These are phyloP conservation scores for Chelonus insularis DNA, from an alignment of 1,140 invertebrate species.

Conservation along the genomic window DNA sequence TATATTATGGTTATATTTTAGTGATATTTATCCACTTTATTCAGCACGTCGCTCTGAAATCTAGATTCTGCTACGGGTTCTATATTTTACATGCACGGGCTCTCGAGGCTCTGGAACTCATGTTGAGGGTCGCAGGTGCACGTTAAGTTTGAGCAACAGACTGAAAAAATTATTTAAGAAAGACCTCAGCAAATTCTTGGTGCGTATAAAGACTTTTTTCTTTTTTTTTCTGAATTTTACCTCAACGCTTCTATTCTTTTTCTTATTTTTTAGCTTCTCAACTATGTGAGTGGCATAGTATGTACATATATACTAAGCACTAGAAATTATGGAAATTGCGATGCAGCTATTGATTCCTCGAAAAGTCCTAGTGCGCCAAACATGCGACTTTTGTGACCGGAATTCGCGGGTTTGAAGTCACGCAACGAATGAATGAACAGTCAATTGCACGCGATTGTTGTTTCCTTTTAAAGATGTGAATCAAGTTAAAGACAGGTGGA, in stretches of 20 bases:
- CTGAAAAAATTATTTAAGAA: constrained; percentile 1
- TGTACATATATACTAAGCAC: background rate
- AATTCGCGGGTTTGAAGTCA: constrained; percentile 17
- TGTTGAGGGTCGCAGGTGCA: constrained; percentile 1
- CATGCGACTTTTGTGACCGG: constrained; percentile 16
- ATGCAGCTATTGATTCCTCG: constrained; percentile 19
- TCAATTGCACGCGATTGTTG: constrained; percentile 1
- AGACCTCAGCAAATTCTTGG: background rate
- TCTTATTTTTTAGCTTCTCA: background rate
- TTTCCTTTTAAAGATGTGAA: background rate
- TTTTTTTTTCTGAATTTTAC: background rate
- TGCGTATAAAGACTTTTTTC: background rate
- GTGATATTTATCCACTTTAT: background rate
- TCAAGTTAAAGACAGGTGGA: background rate
- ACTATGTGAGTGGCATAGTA: too few species aligned
- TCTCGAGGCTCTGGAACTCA: constrained; percentile 1
- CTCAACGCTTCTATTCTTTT: background rate
- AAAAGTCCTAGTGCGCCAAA: constrained; percentile 9
- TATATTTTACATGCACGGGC: constrained; percentile 20
- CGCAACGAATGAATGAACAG: constrained; percentile 10
- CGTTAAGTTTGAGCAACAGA: background rate
- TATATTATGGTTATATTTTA: background rate
- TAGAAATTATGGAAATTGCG: background rate
- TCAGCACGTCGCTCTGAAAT: constrained; percentile 11
- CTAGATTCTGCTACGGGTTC: background rate